phyloP scores from a whole-genome alignment of 92 coral and sea anemone species.

The Blastomussa wellsi region DNA sequence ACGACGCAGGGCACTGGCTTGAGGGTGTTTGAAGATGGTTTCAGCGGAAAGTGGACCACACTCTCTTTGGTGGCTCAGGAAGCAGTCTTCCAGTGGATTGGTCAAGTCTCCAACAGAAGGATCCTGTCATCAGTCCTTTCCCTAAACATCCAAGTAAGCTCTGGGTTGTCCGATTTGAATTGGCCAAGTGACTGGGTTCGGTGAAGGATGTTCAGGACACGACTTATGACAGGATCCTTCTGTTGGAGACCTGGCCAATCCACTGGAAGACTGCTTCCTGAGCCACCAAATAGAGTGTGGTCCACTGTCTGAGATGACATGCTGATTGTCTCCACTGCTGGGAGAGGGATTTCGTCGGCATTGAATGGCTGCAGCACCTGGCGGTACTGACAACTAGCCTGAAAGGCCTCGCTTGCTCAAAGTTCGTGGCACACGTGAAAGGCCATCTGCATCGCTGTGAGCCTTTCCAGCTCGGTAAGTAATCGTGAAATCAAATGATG shows the following conservation, averaged over 20 bases:
- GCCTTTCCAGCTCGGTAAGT: conserved; percentile 50
- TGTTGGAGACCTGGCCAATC: conserved; percentile 32
- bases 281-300: conserved; percentile 19
- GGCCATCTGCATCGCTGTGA: conserved; percentile 49
- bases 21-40: too few relatives aligned
- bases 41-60: conserved; percentile 21
- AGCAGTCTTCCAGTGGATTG: conserved; percentile 22
- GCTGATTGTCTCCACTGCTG: conserved; percentile 43
- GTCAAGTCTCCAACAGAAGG: conserved; percentile 29
- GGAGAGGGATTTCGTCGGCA: conserved; percentile 20
- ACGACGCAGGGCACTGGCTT: too few relatives aligned
- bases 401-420: conserved; percentile 47
- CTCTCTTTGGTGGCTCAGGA: conserved; percentile 15
- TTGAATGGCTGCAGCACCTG: neutral
- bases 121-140: conserved; percentile 24
- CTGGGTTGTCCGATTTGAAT: neutral
- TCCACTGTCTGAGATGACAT: conserved; percentile 22
- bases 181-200: conserved; percentile 2
- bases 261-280: neutral
- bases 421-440: conserved; percentile 44
- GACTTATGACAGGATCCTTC: conserved; percentile 35
- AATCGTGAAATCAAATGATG: conserved; percentile 58
- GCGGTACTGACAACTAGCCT: conserved; percentile 45
- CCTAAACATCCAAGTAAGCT: neutral
- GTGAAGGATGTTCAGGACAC: conserved; percentile 28